Conservation (phyloP, 2,113 vertebrate species). For the Carettochelys insculpta region DNA sequence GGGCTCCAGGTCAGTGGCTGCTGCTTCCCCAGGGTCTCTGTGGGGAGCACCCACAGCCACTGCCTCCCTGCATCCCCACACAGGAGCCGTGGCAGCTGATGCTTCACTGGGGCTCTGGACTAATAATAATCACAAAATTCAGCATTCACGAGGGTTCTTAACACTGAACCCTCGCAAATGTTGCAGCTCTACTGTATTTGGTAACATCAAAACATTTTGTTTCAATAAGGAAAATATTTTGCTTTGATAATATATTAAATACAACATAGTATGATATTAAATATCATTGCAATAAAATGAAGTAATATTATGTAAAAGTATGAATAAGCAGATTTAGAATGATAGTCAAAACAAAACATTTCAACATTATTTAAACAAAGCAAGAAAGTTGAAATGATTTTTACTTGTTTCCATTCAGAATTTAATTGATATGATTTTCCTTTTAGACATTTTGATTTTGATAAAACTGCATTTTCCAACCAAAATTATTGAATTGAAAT, state of each 20-base stretch:
- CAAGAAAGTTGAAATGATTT: neutral
- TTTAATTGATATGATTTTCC: neutral
- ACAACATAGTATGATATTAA: neutral
- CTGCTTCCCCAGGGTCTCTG: too few species aligned
- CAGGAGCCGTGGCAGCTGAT: too few species aligned
- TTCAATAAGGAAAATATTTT: neutral
- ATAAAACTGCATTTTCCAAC: neutral
- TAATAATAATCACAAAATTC: too few species aligned
- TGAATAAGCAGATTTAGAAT: neutral
- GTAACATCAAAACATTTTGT: neutral
- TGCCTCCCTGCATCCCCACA: too few species aligned
- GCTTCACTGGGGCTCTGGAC: too few species aligned
- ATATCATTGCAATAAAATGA: neutral
- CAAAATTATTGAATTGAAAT: neutral
- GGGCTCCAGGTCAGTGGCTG: too few species aligned
- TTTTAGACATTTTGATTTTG: neutral
- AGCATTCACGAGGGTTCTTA: too few species aligned
- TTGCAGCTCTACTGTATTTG: too few species aligned
- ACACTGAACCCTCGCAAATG: too few species aligned
- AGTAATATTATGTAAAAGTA: neutral
- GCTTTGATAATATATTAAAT: neutral
- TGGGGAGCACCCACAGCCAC: too few species aligned
- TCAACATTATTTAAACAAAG: neutral
- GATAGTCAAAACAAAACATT: rapidly evolving
- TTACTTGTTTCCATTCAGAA: neutral